These are phyloP conservation scores for Ditula angustiorana DNA, from an alignment of 2,888 invertebrate species.

Conservation along the genomic window DNA sequence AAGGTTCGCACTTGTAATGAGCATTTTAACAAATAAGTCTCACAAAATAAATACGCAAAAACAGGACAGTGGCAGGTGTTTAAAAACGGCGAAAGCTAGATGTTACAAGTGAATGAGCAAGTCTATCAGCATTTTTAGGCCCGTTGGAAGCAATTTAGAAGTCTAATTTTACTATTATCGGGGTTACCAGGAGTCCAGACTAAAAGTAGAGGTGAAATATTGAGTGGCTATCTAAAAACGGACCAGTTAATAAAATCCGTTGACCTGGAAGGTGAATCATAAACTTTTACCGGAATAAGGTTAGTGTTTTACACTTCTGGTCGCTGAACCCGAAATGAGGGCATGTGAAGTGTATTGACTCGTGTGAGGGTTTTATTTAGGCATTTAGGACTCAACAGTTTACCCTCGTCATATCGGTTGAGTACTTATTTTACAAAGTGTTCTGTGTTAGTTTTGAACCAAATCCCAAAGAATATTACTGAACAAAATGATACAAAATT, in stretches of 20 bases:
- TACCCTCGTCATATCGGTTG: too few relatives aligned
- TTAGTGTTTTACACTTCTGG: slow-evolving; percentile 18
- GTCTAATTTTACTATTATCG: neutral
- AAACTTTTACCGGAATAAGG: slow-evolving; percentile 19
- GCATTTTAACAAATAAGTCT: too few relatives aligned
- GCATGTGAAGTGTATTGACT: slow-evolving; percentile 11
- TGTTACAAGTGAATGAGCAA: too few relatives aligned
- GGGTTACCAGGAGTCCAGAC: slow-evolving; percentile 14
- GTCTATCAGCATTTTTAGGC: too few relatives aligned
- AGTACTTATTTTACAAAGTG: too few relatives aligned
- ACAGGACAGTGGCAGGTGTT: too few relatives aligned
- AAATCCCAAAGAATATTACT: too few relatives aligned
- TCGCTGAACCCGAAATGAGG: neutral
- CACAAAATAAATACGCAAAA: too few relatives aligned
- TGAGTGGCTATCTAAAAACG: slow-evolving; percentile 16
- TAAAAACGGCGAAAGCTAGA: too few relatives aligned
- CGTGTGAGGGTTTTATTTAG: neutral
- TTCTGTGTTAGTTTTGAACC: too few relatives aligned
- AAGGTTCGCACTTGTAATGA: too few relatives aligned
- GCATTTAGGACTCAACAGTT: neutral
- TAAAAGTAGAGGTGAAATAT: slow-evolving; percentile 18
- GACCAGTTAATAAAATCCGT: slow-evolving; percentile 2
- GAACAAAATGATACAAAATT: too few relatives aligned
- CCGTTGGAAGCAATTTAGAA: neutral
- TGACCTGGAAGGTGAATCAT: slow-evolving; percentile 30